phyloP scores from a whole-genome alignment of 1,140 invertebrate species.

The Cotesia glomerata region DNA sequence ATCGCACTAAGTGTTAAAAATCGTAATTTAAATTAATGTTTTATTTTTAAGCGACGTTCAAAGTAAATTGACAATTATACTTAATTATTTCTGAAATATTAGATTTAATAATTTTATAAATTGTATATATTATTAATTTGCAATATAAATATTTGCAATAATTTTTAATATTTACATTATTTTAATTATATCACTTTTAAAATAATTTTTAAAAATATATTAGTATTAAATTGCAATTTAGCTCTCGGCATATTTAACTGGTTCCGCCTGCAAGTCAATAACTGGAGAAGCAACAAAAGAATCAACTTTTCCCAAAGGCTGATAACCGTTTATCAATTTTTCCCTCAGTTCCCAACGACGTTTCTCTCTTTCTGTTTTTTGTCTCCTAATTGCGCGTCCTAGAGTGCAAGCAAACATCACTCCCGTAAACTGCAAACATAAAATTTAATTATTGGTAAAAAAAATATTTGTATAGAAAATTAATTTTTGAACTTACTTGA shows the following conservation, averaged over 20 bases:
- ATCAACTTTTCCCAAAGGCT: conserved; percentile 56
- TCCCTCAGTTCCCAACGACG: conserved; percentile 72
- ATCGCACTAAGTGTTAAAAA: too few species aligned
- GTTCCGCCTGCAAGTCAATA: conserved; percentile 51
- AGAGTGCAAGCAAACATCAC: conserved; percentile 86
- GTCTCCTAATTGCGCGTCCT: conserved; percentile 79
- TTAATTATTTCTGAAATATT: too few species aligned
- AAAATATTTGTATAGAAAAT: conserved; percentile 1
- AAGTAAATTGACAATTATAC: too few species aligned
- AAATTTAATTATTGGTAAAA: not conserved
- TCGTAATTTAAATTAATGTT: too few species aligned
- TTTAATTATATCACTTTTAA: too few species aligned
- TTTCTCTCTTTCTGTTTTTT: conserved; percentile 75
- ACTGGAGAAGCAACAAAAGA: conserved; percentile 50
- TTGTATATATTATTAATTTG: too few species aligned
- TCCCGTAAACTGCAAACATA: conserved; percentile 75
- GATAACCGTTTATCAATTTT: conserved; percentile 61
- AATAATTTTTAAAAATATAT: too few species aligned
- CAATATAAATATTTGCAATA: too few species aligned
- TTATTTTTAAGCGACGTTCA: too few species aligned
- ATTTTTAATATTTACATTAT: too few species aligned
- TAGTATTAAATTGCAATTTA: not conserved
- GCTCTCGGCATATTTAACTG: conserved; percentile 31
- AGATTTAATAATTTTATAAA: too few species aligned
- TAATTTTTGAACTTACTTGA: conserved; percentile 65